These are phyloP conservation scores for Archilochus colubris DNA, from an alignment of 2,113 vertebrate species.

Conservation along the genomic window DNA sequence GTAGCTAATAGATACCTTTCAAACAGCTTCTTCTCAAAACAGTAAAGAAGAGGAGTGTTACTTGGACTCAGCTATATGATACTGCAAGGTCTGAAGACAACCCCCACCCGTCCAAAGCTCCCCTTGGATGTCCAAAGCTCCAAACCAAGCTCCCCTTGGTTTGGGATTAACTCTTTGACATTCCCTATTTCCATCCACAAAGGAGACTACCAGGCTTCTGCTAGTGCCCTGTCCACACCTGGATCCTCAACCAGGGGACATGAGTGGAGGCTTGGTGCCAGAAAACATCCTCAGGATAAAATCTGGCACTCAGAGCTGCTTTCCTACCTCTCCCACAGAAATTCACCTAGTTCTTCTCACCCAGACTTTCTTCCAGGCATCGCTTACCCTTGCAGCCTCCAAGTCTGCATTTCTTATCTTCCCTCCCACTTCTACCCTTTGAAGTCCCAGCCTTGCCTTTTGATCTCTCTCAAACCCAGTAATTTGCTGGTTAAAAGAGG, in stretches of 20 bases:
- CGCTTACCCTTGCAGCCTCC: neutral
- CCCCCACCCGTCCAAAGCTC: neutral
- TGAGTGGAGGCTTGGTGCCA: neutral
- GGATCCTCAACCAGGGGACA: neutral
- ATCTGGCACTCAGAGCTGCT: neutral
- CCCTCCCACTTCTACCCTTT: slow-evolving; percentile 31
- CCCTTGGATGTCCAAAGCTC: neutral
- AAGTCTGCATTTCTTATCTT: slow-evolving; percentile 7
- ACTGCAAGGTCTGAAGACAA: neutral
- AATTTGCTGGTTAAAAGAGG: neutral
- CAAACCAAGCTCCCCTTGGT: neutral
- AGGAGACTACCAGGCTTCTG: neutral
- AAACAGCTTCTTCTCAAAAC: neutral
- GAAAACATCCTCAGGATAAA: neutral
- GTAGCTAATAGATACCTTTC: too few relatives aligned
- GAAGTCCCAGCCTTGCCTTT: slow-evolving; percentile 14
- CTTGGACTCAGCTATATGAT: neutral
- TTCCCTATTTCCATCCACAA: neutral
- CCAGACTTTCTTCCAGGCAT: neutral
- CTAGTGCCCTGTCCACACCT: fast-evolving
- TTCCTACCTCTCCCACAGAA: neutral
- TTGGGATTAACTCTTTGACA: neutral
- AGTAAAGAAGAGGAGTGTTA: neutral
- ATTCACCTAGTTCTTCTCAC: neutral
- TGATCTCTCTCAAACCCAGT: neutral